Evolutionary conservation across 2,888 invertebrate genomes (phyloP).

Genomic region (Acholoe squamosa): DNA sequence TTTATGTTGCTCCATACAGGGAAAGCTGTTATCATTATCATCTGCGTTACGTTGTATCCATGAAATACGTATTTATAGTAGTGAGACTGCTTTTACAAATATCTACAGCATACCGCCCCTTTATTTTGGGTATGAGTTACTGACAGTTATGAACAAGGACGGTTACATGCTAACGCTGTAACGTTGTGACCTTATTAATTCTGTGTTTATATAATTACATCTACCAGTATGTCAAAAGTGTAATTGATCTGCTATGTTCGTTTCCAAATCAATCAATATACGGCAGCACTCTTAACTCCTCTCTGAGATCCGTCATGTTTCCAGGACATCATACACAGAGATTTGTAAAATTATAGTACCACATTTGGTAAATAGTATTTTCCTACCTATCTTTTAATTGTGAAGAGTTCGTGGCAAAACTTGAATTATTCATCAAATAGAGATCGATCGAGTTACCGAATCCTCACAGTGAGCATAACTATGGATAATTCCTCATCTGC

Average conservation of each 20-base stretch:
- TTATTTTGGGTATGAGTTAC: not conserved
- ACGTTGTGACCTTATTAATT: not conserved
- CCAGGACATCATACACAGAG: not conserved
- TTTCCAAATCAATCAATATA: not conserved
- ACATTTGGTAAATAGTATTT: constrained; percentile 4
- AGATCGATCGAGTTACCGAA: no score
- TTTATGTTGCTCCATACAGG: no score
- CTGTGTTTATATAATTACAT: not conserved
- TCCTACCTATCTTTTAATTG: not conserved
- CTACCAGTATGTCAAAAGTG: not conserved
- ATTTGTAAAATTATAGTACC: not conserved
- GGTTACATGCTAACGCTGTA: not conserved
- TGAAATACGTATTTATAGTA: not conserved
- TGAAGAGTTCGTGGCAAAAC: not conserved
- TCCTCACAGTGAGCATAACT: no score
- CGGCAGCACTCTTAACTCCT: not conserved
- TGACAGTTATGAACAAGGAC: not conserved
- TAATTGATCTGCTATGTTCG: not conserved
- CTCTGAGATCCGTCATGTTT: not conserved
- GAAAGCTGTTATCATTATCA: no score
- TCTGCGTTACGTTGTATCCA: not conserved
- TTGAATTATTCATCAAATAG: not conserved
- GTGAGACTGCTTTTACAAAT: not conserved
- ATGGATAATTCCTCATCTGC: not conserved
- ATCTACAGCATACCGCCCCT: not conserved